Evolutionary conservation across 2,888 invertebrate species (phyloP), one percentile per base, ranked within the genome.

Genomic region (Dasysyrphus albostriatus): DNA sequence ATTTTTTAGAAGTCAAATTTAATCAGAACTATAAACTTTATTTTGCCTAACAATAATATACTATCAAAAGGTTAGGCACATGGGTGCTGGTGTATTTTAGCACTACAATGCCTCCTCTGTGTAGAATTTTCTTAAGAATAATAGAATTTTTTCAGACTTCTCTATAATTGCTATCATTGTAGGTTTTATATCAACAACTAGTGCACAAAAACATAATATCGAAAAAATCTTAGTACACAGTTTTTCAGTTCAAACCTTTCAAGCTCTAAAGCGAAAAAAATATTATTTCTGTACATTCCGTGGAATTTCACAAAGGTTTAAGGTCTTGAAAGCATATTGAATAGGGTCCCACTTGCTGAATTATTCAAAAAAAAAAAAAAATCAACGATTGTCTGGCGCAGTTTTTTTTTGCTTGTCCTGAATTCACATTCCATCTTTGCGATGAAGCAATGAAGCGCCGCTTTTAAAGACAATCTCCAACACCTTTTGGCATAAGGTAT

Each of bases 401-500:
- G 29, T 70, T 63, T 39, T 58, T 12, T 47, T 44, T 49, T 49
- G 6, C 42, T 32, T 39, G 16, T 73, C 49, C 61, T 9, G 59
- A 85, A 82, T 78, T 74, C 78, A 51, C 80, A 83, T 78, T 69
- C 83, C 80, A 79, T 75, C 74, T 73, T 37, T 88, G 88, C 78
- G 88, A 75, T 75, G 83, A 79, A 88, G 88, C 82, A 89, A 88
- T 83, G 89, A 90, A 91, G 91, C 91, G 90, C 92, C 91, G 92
- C 92, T 92, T 89, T 92, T 91, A 92, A 88, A 91, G 92, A 91
- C 92, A 92, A 92, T 92, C 92, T 91, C 90, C 92, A 91, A 92
- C 92, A 92, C 92, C 92, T 92, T 89, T 88, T 88, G 88, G 49
- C 67, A 67, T 34, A 82, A 85, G 81, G 59, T 78, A 83, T 78